Evolutionary conservation across 1,140 invertebrate species (phyloP), one percentile per base, ranked within the genome.

Genomic region (Diorhabda sublineata): DNA sequence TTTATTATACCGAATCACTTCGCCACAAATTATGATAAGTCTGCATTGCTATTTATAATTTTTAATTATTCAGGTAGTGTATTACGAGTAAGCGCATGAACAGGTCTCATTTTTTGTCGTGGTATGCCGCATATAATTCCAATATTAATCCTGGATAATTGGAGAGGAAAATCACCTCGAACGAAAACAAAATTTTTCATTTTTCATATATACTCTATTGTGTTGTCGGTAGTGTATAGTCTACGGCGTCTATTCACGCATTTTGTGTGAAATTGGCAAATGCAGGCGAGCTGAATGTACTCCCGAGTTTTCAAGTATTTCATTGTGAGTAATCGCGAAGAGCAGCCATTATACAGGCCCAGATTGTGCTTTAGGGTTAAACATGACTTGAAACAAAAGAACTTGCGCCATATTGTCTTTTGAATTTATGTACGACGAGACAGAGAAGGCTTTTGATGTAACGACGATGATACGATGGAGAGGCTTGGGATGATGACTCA

Each of bases 201-300:
- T 42, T 65, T 65, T 58, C 47, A 58, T 65, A 56, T 9, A 65
- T 45, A 58, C 57, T 45, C 41, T 11, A 69, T 69, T 69, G 68
- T 69, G 47, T 65, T 64, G 41, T n/a, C 45, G 64, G 45, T 62
- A 71, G 61, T 73, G 72, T 69, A 71, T 65, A 58, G 60, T 57
- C 61, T 61, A 45, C 45, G 61, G 47, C 43, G 64, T 44, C 42
- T 67, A 71, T 71, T 71, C 61, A 71, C 70, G 70, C 72, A 69
- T 66, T 74, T 71, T 71, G 61, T 71, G 72, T 70, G 70, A 74
- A 71, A 69, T 69, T 69, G 67, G 68, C 70, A 74, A 68, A 65
- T 65, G 67, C 61, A 61, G 60, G 66, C 47, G 58, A 43, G n/a
- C 42, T 65, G 64, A 56, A 58, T 58, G 42, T 57, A 65, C 9